A percentile compares a stretch with the other conserved stretches of the same genome.
Conservation (phyloP, 1,140 invertebrate species). For the Scaptomyza pallida region DNA sequence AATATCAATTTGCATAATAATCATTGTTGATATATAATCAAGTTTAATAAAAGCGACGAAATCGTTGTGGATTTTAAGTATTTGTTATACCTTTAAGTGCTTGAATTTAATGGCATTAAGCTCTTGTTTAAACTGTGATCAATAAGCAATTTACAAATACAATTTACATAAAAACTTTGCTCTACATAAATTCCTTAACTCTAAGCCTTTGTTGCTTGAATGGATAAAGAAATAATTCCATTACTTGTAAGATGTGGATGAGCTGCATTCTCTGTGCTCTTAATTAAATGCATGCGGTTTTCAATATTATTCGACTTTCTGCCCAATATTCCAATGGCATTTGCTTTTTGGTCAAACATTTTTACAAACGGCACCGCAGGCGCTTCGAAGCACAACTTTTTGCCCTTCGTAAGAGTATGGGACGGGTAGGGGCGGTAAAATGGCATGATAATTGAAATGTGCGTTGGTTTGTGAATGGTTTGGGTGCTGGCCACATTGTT, state of each 20-base stretch:
- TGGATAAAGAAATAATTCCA: slow-evolving; percentile 3
- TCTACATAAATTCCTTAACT: background rate
- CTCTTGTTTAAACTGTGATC: background rate
- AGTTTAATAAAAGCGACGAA: background rate
- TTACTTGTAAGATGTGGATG: slow-evolving; percentile 13
- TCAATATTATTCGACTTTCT: slow-evolving; percentile 17
- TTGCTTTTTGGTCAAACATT: slow-evolving; percentile 44
- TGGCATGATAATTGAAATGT: slow-evolving; percentile 56
- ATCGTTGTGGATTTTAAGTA: too few species aligned
- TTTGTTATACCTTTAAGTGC: background rate
- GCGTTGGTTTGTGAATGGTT: background rate
- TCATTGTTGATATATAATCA: background rate
- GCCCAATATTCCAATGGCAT: slow-evolving; percentile 9
- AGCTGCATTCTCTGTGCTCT: background rate
- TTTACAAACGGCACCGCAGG: slow-evolving; percentile 28
- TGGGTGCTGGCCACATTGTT: slow-evolving; percentile 2
- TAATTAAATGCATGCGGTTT: slow-evolving; percentile 48
- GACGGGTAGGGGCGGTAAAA: background rate
- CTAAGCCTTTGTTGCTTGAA: background rate
- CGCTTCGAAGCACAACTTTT: background rate
- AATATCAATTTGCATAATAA: slow-evolving; percentile 25
- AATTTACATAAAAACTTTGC: background rate
- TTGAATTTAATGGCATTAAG: background rate
- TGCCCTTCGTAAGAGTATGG: background rate
- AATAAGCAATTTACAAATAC: too few species aligned